Conservation (phyloP, 2,888 invertebrate genomes). For the Xestia sexstrigata region DNA sequence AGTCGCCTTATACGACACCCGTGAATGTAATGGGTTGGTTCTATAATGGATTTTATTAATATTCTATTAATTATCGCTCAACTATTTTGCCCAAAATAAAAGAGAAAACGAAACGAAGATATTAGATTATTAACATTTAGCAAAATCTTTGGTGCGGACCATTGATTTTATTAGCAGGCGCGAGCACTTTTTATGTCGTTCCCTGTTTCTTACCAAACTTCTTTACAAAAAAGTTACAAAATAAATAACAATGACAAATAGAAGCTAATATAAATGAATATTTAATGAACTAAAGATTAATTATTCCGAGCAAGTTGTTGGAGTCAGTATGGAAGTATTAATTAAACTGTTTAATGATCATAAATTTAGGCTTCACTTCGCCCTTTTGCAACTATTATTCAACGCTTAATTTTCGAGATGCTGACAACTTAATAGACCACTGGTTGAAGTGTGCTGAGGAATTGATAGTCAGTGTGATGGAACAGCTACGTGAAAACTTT, state of each 20-base stretch:
- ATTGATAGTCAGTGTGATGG: not conserved
- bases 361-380: slow-evolving; percentile 44
- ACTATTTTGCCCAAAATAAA: not conserved
- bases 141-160: not conserved
- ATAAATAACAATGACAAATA: slow-evolving; percentile 41
- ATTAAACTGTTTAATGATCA: slow-evolving; percentile 46
- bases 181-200: not conserved
- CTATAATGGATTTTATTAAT: too few species aligned
- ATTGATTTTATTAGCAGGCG: not conserved
- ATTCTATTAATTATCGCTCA: not conserved
- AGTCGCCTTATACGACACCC: too few species aligned
- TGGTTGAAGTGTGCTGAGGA: not conserved
- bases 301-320: slow-evolving; percentile 38
- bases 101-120: not conserved
- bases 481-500: not conserved
- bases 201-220: not conserved
- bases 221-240: slow-evolving; percentile 9
- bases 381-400: slow-evolving; percentile 37
- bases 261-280: slow-evolving; percentile 24
- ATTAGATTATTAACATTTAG: not conserved
- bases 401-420: slow-evolving; percentile 30
- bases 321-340: slow-evolving; percentile 23
- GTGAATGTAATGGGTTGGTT: too few species aligned
- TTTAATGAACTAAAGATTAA: slow-evolving; percentile 52
- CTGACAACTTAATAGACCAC: slow-evolving; percentile 25